These are phyloP conservation scores for Folsomia manolachei DNA, from an alignment of 2,888 invertebrate genomes.

Conservation along the genomic window DNA sequence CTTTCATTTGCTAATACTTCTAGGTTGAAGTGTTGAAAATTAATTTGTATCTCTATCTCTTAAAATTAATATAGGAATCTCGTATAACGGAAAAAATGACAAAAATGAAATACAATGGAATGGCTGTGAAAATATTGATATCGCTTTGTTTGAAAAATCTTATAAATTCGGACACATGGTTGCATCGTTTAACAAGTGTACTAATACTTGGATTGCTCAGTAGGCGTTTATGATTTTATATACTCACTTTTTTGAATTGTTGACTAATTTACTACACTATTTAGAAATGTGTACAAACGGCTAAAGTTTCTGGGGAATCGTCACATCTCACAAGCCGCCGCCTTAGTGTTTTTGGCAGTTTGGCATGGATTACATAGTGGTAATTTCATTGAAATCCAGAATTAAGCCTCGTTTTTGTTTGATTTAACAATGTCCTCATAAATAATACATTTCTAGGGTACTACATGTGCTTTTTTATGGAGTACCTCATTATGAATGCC, in stretches of 20 bases:
- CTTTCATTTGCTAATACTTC: background rate
- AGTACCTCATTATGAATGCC: conserved; percentile 79
- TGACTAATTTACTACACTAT: too few relatives aligned
- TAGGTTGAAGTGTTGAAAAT: background rate
- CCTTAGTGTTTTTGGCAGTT: conserved; percentile 81
- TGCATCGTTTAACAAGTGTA: conserved; percentile 89
- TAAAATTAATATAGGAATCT: conserved; percentile 67
- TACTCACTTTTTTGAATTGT: too few relatives aligned
- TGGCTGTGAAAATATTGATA: conserved; percentile 83
- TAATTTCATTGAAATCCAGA: too few relatives aligned
- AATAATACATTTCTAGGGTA: too few relatives aligned
- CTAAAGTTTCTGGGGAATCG: conserved; percentile 84
- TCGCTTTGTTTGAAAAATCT: conserved; percentile 76
- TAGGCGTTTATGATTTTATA: conserved; percentile 52
- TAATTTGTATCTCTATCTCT: too few relatives aligned
- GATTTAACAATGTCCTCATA: too few relatives aligned
- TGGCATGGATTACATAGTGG: conserved; percentile 97
- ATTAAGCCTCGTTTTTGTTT: too few relatives aligned
- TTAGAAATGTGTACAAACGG: conserved; percentile 83
- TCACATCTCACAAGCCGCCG: conserved; percentile 72
- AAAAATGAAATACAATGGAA: conserved; percentile 71
- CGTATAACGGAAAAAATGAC: conserved; percentile 73
- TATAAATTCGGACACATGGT: conserved; percentile 84
- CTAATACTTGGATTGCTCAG: conserved; percentile 90
- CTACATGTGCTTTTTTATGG: conserved; percentile 86